Base-by-base conservation (phyloP, 2,888 invertebrate genomes). In the Caenorhabditis doughertyi region DNA sequence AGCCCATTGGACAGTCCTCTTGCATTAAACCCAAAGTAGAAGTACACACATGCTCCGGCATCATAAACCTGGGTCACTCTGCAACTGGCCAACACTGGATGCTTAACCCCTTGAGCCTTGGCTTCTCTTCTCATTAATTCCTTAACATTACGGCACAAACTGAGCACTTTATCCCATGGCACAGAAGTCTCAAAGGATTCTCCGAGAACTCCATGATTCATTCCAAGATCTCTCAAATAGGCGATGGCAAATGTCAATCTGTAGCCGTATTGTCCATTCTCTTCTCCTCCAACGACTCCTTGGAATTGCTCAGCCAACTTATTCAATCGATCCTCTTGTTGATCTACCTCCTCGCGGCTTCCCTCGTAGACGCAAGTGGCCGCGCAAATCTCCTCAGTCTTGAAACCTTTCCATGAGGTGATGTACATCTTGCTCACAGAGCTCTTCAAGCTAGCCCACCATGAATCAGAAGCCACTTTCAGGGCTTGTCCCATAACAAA, bases 181-280 rank as follows among this genome's bases (percentile, higher is more conserved):
- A 97, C 97, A n/a, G 27, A 44, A 44, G 29, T 27, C 23, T 23
- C 18, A 18, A 44, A 32, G 13, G 16, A 74, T 25, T 16, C 29
- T 8, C 2, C 32, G 23, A 32, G 39, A 13, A 79, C 83, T 94
- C 92, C 44, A 47, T 47, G 44, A 18, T 47, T 47, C 44, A 47
- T 47, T 47, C 44, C 44, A 18, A 47, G 44, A 18, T 97, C 97
- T 93, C 98, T 94, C 51, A 99, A 95, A 92, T 99, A 99, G 11
- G 99, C 99, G 85, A 99, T 98, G 77, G 98, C 97, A 92, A 98
- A 99, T 0, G 99, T 99, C 55, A 99, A 94, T 90, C 96, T 95
- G 92, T 99, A 99, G 3, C 99, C 99, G 47, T 97, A 94, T 92
- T 96, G 95, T 0, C 99, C 98, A 91, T 98, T 98, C 68, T 95